Conservation (phyloP, 2,797 vertebrate genomes). For the Chromobotia macracanthus region DNA sequence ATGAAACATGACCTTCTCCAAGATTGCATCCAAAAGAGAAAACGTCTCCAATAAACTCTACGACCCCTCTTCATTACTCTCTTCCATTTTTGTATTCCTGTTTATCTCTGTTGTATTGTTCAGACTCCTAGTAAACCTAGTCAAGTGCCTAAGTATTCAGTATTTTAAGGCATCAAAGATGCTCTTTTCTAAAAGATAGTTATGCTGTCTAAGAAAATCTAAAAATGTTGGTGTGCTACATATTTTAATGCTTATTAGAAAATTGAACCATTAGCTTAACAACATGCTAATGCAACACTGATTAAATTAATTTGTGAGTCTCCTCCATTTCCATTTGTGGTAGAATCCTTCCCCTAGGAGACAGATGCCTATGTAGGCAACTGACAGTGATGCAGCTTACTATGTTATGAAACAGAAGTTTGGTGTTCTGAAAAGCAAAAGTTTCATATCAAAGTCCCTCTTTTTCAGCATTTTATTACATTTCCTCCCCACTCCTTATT, state of each 20-base stretch:
- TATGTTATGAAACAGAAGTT: background rate
- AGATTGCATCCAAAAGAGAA: constrained; percentile 33
- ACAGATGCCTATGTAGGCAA: background rate
- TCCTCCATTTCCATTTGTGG: background rate
- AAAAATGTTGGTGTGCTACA: too few species aligned
- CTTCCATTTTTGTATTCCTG: background rate
- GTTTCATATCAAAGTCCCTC: background rate
- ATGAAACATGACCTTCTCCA: constrained; percentile 52
- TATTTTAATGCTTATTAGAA: background rate
- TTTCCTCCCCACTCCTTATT: background rate
- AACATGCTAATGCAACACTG: too few species aligned
- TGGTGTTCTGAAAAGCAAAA: background rate
- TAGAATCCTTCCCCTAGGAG: background rate
- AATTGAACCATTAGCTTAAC: background rate
- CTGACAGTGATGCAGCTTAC: background rate
- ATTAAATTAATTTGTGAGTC: too few species aligned
- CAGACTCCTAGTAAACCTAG: background rate
- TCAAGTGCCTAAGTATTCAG: too few species aligned
- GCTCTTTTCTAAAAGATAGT: too few species aligned
- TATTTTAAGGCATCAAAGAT: too few species aligned
- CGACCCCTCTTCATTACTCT: background rate
- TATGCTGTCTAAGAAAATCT: too few species aligned
- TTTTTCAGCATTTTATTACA: background rate
- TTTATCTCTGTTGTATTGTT: background rate
- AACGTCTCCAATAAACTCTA: constrained; percentile 6